Evolutionary conservation across 2,113 vertebrate genomes (phyloP), one percentile per base, ranked within the genome.

Genomic region (Tamias sibiricus): DNA sequence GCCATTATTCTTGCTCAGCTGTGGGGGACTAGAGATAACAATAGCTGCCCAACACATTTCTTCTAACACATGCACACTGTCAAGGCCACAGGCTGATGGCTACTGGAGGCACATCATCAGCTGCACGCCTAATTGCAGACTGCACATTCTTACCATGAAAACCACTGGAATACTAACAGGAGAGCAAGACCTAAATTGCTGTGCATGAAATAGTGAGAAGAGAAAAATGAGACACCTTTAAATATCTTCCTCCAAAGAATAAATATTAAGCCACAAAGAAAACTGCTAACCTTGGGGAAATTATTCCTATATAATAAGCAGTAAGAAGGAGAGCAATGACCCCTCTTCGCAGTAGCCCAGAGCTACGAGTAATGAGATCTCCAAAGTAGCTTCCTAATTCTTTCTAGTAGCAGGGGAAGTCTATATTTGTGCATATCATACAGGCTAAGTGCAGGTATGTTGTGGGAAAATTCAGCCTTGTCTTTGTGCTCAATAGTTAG

Each of bases 331-430:
- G 59, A 90, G 30, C 92, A 90, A 24, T 22, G 59, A 88, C 40
- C 72, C 35, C 75, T 93, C 90, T 93, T 28, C 44, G 12, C 81
- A 76, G 81, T 19, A 83, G 81, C 77, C 77, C 40, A 44, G 76
- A 90, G 91, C 84, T 81, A 44, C 71, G 19, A 59, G 59, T 59
- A 92, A 96, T 92, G 92, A 95, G 84, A 79, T 87, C 76, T 94
- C 75, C 26, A 49, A 75, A 40, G 71, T 11, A 87, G 64, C 59
- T 91, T 89, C 37, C 87, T 62, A 44, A 30, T 37, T 93, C 54
- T 79, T 80, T 37, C 13, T 49, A 52, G 49, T n/a, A 62, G 4
- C 1, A 10, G 30, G 30, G 40, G 5, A 42, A 62, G n/a, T 13
- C 4, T 8, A 16, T 7, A 9, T 1, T 10, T 81, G 13, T 42